These are phyloP conservation scores for Cercopithecus diana DNA, from an alignment of 2,797 vertebrate genomes.

Conservation along the genomic window DNA sequence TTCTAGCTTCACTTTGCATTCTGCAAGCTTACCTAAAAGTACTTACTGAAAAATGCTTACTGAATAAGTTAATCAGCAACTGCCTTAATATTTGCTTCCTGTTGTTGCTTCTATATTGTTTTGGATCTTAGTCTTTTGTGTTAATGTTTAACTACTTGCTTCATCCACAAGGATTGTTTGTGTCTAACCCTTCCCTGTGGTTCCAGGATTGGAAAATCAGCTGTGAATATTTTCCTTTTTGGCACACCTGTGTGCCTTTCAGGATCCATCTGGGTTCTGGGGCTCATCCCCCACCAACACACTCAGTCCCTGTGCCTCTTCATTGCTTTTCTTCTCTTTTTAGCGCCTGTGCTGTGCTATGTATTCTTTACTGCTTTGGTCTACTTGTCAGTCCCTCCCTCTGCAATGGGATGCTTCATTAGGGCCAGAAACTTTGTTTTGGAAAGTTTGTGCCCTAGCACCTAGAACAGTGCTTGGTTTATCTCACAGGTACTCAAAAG, in stretches of 20 bases:
- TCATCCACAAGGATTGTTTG: neutral
- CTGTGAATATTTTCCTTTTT: neutral
- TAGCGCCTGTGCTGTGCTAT: neutral
- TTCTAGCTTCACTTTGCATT: neutral
- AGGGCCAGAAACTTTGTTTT: neutral
- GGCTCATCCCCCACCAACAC: neutral
- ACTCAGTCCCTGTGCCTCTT: neutral
- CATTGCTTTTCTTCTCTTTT: neutral
- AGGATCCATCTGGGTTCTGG: neutral
- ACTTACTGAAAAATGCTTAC: neutral
- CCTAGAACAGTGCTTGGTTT: neutral
- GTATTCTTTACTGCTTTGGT: neutral
- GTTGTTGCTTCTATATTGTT: neutral
- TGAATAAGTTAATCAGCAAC: neutral
- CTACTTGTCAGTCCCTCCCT: neutral
- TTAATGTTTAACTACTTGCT: neutral
- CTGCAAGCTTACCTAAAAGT: neutral
- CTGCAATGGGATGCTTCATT: neutral
- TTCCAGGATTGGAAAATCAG: neutral
- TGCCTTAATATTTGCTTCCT: neutral
- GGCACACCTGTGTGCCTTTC: neutral
- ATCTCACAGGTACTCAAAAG: neutral
- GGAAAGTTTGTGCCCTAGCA: neutral
- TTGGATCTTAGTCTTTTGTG: neutral
- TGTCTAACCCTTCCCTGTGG: neutral